Evolutionary conservation across 2,888 invertebrate species (phyloP).

Genomic region (Amiota mariae): DNA sequence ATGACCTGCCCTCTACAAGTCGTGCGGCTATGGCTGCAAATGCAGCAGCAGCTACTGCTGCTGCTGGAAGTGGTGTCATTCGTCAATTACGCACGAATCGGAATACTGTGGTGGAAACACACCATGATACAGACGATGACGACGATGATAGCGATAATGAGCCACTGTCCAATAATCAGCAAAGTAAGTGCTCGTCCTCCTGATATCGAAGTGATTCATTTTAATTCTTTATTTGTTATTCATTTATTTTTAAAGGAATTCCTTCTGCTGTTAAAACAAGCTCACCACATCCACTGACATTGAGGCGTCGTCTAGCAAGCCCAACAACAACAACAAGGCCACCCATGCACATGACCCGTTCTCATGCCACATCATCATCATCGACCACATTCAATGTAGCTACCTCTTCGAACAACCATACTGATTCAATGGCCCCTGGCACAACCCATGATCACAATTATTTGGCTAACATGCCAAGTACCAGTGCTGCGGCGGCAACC

Average conservation of each 20-base stretch:
- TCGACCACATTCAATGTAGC: conserved; percentile 47
- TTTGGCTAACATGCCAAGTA: conserved; percentile 67
- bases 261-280: conserved; percentile 44
- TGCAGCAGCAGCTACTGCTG: conserved; percentile 37
- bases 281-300: conserved; percentile 60
- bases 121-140: conserved; percentile 60
- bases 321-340: conserved; percentile 42
- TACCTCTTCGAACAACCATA: conserved; percentile 48
- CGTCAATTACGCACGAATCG: conserved; percentile 72
- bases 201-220: background rate
- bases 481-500: conserved; percentile 54
- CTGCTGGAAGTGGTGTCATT: conserved; percentile 39
- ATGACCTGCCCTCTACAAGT: conserved; percentile 62
- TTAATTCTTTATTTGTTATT: background rate
- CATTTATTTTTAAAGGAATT: conserved; percentile 52
- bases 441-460: conserved; percentile 72
- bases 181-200: conserved; percentile 53
- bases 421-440: conserved; percentile 38
- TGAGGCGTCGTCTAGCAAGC: conserved; percentile 56
- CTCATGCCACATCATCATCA: conserved; percentile 69
- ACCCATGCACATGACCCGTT: conserved; percentile 67
- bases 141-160: conserved; percentile 69
- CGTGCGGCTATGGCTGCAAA: conserved; percentile 52
- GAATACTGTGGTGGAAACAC: conserved; percentile 64
- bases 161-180: conserved; percentile 68